Base-by-base conservation (phyloP, 2,888 invertebrate species). In the Epinotia nisella region DNA sequence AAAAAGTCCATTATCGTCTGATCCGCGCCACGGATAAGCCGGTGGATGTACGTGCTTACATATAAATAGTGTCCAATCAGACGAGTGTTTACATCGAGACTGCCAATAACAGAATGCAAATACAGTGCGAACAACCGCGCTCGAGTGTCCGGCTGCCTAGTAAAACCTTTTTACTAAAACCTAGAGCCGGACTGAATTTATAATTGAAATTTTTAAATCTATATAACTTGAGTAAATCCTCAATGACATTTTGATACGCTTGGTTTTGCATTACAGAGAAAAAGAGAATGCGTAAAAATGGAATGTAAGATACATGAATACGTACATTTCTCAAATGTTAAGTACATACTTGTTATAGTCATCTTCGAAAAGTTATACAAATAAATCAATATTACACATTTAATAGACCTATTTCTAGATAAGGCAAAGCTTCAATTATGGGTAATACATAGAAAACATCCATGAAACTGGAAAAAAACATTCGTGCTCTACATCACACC, bases 91-190 rank as follows among this genome's bases (percentile, higher is more conserved):
- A 89, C 90, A 88, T 83, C 83, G 84, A 82, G 81, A 86, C 85
- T 85, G 86, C 88, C 90, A 90, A 92, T 92, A 92, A 90, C 90
- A 85, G 85, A 89, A 90, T 90, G 91, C 90, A 92, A 92, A 92
- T 91, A 91, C 82, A 80, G 83, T 86, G 81, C 79, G 85, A 80
- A 87, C 84, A 84, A 82, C 86, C 85, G 62, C 62, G 73, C 58
- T 64, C 58, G 62, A 53, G 73, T 69, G 64, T 53, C 64, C 73
- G 53, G 58, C 58, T 29, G 71, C 41, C 60, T 71, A 60, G 71
- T 66, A 60, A 71, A 71, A 71, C 71, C 66, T 71, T 71, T 59
- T 66, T 71, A 65, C 65, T 66, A 53, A 66, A 60, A 64, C 60
- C 70, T 64, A 56, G 45, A 53, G 21, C 56, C 49, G 64, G 49